phyloP scores from a whole-genome alignment of 2,113 vertebrate species.

The Rhabdomys dilectus region DNA sequence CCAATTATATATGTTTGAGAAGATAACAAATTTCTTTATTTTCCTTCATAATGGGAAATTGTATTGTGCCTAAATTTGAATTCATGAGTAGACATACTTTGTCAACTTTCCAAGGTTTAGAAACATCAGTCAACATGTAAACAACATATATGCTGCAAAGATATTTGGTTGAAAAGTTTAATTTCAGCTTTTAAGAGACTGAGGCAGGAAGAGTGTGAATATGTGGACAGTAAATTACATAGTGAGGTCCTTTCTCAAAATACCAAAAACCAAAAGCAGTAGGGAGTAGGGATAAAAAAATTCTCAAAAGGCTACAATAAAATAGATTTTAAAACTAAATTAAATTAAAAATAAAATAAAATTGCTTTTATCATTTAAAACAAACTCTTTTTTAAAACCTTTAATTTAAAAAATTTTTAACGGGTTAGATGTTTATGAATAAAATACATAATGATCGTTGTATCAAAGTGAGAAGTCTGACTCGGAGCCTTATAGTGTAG shows the following conservation, averaged over 20 bases:
- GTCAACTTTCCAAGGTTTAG: background rate
- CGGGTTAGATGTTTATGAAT: background rate
- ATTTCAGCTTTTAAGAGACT: too few species aligned
- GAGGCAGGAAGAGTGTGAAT: background rate
- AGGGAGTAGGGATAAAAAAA: background rate
- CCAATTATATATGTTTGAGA: background rate
- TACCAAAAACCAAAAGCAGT: background rate
- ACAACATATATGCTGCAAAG: background rate
- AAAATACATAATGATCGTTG: background rate
- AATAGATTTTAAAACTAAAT: too few species aligned
- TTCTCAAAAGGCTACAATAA: background rate
- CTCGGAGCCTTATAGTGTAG: too few species aligned
- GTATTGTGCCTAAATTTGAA: background rate
- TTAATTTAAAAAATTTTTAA: background rate
- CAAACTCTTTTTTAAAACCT: background rate
- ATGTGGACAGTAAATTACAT: background rate
- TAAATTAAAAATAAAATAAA: too few species aligned
- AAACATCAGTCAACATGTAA: background rate
- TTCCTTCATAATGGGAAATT: background rate
- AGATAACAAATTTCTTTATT: background rate
- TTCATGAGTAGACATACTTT: background rate
- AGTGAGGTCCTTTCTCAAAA: background rate
- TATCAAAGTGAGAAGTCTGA: background rate
- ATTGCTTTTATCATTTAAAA: background rate
- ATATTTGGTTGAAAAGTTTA: background rate